Percentiles rank a stretch among this genome's conserved stretches.
Evolutionary conservation across 2,888 invertebrate genomes (phyloP).

Genomic region (Zaprionus obscuricornis): DNA sequence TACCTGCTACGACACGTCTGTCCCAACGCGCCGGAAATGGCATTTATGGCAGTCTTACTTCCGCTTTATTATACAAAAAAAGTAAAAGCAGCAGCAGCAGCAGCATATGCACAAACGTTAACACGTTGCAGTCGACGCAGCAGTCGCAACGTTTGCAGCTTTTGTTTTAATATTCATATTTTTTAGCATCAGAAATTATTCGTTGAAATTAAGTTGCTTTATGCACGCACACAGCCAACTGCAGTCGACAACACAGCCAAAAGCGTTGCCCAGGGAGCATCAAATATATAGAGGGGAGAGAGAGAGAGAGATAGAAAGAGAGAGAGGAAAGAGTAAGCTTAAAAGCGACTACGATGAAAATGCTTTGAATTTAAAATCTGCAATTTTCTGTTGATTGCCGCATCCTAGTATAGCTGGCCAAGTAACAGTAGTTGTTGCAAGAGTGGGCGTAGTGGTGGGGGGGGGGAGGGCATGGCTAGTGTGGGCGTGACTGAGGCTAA

Average conservation of each 20-base stretch:
- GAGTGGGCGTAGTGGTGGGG: not conserved
- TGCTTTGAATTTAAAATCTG: constrained; percentile 80
- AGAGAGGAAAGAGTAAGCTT: constrained; percentile 45
- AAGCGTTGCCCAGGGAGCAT: not conserved
- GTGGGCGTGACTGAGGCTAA: too few relatives aligned
- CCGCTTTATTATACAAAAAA: constrained; percentile 19
- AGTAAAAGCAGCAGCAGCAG: constrained; percentile 1
- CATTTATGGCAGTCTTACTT: constrained; percentile 62
- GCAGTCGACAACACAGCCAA: constrained; percentile 1
- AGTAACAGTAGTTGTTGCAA: constrained; percentile 13
- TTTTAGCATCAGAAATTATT: constrained; percentile 76
- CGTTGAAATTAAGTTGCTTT: constrained; percentile 72
- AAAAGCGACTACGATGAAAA: constrained; percentile 65
- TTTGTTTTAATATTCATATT: constrained; percentile 78
- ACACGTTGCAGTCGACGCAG: constrained; percentile 20
- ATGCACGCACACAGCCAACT: constrained; percentile 54
- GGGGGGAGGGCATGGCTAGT: not conserved
- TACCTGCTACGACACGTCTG: constrained; percentile 39
- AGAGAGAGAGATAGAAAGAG: not conserved
- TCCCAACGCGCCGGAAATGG: constrained; percentile 52
- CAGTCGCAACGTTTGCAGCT: constrained; percentile 30
- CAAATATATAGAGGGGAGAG: not conserved
- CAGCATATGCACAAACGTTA: constrained; percentile 55
- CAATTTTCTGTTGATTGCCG: constrained; percentile 78
- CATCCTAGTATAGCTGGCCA: constrained; percentile 44